Conservation (phyloP, 1,140 invertebrate species). For the Ptiloglossa arizonensis region DNA sequence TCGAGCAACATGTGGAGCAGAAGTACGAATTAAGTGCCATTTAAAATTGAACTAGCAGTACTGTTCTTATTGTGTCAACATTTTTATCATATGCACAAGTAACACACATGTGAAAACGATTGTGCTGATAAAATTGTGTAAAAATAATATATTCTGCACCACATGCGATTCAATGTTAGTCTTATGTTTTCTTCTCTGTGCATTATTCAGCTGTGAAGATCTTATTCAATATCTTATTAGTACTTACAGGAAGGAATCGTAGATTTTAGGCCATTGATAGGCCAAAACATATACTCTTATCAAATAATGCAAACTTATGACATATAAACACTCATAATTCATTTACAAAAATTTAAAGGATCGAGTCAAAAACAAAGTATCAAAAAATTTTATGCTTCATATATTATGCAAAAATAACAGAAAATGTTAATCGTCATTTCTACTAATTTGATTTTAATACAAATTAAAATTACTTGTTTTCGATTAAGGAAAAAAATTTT, state of each 20-base stretch:
- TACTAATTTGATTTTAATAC: constrained; percentile 12
- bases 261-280: constrained; percentile 53
- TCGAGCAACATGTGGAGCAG: constrained; percentile 43
- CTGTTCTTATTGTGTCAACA: constrained; percentile 20
- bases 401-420: constrained; percentile 16
- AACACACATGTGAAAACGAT: constrained; percentile 26
- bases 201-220: constrained; percentile 48
- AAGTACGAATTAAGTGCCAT: constrained; percentile 29
- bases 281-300: constrained; percentile 48
- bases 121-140: constrained; percentile 33
- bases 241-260: constrained; percentile 62
- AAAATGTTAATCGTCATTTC: constrained; percentile 5
- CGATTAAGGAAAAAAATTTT: neutral
- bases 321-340: constrained; percentile 11
- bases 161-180: constrained; percentile 52
- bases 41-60: constrained; percentile 39
- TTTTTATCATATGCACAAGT: constrained; percentile 25
- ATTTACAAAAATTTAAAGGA: constrained; percentile 26
- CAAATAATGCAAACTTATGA: constrained; percentile 47
- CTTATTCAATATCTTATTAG: constrained; percentile 58
- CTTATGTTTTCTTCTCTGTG: constrained; percentile 53
- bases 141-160: constrained; percentile 49
- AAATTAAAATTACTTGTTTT: constrained; percentile 1
- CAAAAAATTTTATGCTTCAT: constrained; percentile 1
- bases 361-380: constrained; percentile 17